A percentile compares a stretch with the other conserved stretches of the same genome.
Conservation (phyloP, 2,888 invertebrate species). For the Erynnis tages region DNA sequence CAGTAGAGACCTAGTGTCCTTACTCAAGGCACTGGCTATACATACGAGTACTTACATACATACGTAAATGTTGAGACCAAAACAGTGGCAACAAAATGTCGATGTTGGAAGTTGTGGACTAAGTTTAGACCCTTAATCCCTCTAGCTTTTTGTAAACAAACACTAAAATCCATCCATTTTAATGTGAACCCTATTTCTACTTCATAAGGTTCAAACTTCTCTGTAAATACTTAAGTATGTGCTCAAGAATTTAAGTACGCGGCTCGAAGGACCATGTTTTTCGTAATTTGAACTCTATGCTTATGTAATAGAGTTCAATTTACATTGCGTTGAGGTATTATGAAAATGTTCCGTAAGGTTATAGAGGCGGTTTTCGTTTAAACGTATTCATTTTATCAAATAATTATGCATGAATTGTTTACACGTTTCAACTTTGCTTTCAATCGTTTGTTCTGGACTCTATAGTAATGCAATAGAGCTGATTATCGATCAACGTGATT, state of each 20-base stretch:
- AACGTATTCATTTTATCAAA: neutral
- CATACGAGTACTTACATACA: too few relatives aligned
- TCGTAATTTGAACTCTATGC: neutral
- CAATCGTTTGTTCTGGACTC: neutral
- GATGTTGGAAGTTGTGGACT: constrained; percentile 5
- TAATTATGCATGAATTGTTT: neutral
- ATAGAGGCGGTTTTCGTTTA: constrained; percentile 3
- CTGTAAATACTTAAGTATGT: neutral
- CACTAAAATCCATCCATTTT: neutral
- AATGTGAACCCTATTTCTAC: neutral
- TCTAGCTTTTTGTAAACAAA: constrained; percentile 13
- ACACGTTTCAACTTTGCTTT: neutral
- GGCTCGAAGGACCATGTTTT: constrained; percentile 7
- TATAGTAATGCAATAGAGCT: constrained; percentile 14
- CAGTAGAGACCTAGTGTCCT: too few relatives aligned
- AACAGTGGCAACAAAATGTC: neutral
- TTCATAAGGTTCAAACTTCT: neutral
- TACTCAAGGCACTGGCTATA: too few relatives aligned
- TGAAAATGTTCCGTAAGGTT: neutral
- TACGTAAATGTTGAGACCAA: neutral
- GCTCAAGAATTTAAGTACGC: constrained; percentile 1
- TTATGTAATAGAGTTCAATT: constrained; percentile 4
- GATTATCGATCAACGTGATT: neutral
- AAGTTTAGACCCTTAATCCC: constrained; percentile 17
- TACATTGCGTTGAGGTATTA: neutral